Percentiles rank a stretch among this genome's conserved stretches.
phyloP scores from a whole-genome alignment of 2,113 vertebrate species.

The Actenoides hombroni region DNA sequence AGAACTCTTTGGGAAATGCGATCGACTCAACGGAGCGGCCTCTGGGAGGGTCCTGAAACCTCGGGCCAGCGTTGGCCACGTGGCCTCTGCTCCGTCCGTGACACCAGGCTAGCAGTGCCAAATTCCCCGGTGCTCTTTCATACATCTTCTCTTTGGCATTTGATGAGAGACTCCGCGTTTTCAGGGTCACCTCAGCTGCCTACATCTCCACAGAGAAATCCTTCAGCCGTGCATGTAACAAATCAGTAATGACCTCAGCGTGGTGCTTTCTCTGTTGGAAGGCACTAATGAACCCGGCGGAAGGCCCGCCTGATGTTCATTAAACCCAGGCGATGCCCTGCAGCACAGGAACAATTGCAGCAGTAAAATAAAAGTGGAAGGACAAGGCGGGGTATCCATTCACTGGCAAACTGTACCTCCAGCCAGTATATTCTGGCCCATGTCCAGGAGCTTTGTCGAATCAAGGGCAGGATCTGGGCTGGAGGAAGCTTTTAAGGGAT shows the following conservation, averaged over 20 bases:
- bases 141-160: background rate
- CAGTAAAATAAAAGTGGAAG: background rate
- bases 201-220: background rate
- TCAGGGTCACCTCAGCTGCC: slow-evolving; percentile 1
- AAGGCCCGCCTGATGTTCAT: background rate
- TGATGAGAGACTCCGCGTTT: background rate
- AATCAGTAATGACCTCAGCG: background rate
- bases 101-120: background rate
- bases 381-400: background rate
- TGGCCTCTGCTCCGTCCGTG: background rate
- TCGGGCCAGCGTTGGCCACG: rapidly evolving
- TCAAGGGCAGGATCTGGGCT: background rate
- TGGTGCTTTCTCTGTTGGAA: background rate
- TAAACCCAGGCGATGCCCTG: background rate
- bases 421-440: background rate
- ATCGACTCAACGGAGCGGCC: rapidly evolving
- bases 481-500: background rate
- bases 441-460: background rate
- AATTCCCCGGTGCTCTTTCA: background rate
- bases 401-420: background rate
- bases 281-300: background rate
- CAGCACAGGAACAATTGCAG: background rate
- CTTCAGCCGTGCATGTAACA: background rate
- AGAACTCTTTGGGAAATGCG: background rate
- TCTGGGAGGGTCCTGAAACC: background rate